Evolutionary conservation across 2,797 vertebrate species (phyloP).

Genomic region (Sebastes minor): DNA sequence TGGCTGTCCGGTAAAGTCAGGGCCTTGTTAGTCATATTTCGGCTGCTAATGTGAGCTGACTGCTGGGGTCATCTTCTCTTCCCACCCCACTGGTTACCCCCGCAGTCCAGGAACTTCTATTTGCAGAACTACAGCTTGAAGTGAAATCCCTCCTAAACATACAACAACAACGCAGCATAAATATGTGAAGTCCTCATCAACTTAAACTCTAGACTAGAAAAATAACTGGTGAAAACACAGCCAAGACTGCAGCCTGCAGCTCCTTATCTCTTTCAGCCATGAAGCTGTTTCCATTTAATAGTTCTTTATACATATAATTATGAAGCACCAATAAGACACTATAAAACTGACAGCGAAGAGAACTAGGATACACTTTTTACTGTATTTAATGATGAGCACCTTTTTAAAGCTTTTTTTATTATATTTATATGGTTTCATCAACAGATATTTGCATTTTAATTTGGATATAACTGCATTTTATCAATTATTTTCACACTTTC

Average conservation of each 20-base stretch:
- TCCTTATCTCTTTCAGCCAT: constrained; percentile 26
- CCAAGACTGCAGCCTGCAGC: background rate
- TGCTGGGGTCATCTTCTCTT: constrained; percentile 74
- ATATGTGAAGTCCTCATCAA: constrained; percentile 32
- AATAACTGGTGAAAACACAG: constrained; percentile 24
- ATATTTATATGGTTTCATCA: background rate
- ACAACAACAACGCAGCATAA: constrained; percentile 42
- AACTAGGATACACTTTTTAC: background rate
- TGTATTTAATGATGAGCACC: background rate
- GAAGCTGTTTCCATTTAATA: constrained; percentile 17
- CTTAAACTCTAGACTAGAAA: constrained; percentile 29
- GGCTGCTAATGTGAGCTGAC: constrained; percentile 77
- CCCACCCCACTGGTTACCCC: constrained; percentile 72
- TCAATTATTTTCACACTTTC: background rate
- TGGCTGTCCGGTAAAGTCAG: constrained; percentile 60
- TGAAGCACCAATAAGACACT: background rate
- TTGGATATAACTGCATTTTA: background rate
- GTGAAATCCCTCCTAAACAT: constrained; percentile 63
- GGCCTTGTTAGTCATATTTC: constrained; percentile 74
- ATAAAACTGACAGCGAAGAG: constrained; percentile 3
- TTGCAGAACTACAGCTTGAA: constrained; percentile 71
- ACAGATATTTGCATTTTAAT: background rate
- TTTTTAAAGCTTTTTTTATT: background rate
- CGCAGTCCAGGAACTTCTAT: constrained; percentile 72
- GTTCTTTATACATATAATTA: constrained; percentile 22